Evolutionary conservation across 2,888 invertebrate species (phyloP), one percentile per base, ranked within the genome.

Genomic region (Fragum whitleyi): DNA sequence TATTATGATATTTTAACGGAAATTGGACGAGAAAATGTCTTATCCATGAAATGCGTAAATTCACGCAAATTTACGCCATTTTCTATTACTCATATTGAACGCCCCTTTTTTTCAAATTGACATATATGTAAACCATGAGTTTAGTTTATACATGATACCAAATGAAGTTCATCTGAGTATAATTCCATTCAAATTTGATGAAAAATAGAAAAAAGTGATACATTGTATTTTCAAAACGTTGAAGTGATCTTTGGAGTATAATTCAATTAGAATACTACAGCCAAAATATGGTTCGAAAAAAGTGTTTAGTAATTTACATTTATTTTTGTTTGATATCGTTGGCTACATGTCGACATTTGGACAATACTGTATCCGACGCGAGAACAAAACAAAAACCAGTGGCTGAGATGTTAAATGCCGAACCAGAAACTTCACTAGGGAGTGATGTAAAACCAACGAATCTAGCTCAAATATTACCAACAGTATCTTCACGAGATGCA

Each of bases 311-410:
- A n/a, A 47, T 57, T 2, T 21, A 26, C 21, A 47, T 57, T 2
- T 21, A 26, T 57, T 57, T 57, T 3, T 57, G 23, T 26, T 7
- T 57, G 23, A 57, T 57, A 57, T 57, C 26, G 23, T n/a, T 21
- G 14, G 23, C 7, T 57, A 11, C 36, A 9, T 73, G 73, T 62
- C 61, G 73, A 47, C 73, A 73, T 62, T 62, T 73, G 26, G 32
- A 61, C 1, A 51, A 62, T 19, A 62, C 51, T 21, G 29, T 29
- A 23, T 73, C 73, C 61, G 73, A 73, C 11, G 73, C 73, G 11
- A 42, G 47, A 29, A 73, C 73, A 51, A 62, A 61, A 19, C 21
- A 29, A 9, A 39, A 61, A n/a, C 47, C 61, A 28, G 28, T n/a
- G 23, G 26, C 57, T 19, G 57, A 3, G 19, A 57, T 57, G 26